These are phyloP conservation scores for Rhynchophorus ferrugineus DNA, from an alignment of 1,140 invertebrate genomes.

Conservation along the genomic window DNA sequence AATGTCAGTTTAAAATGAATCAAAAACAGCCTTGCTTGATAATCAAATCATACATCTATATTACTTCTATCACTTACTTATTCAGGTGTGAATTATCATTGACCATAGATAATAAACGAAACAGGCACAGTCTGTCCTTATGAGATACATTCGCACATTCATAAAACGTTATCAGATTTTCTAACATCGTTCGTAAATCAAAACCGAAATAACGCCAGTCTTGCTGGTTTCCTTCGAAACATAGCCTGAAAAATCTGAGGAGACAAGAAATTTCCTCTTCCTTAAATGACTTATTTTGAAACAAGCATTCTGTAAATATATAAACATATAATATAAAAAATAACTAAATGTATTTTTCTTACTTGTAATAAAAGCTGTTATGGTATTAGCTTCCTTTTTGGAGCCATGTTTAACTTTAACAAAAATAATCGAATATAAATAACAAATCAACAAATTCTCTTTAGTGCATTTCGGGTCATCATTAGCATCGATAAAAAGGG, in stretches of 20 bases:
- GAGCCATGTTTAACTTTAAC: slow-evolving; percentile 39
- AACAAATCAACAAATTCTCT: slow-evolving; percentile 48
- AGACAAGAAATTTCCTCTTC: slow-evolving; percentile 29
- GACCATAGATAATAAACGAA: slow-evolving; percentile 43
- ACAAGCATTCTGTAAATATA: slow-evolving; percentile 13
- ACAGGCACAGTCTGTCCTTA: slow-evolving; percentile 39
- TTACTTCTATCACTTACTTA: slow-evolving; percentile 38
- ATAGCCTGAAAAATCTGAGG: slow-evolving; percentile 39
- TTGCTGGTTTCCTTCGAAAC: slow-evolving; percentile 40
- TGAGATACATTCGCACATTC: slow-evolving; percentile 36
- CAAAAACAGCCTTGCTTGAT: too few species aligned
- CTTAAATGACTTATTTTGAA: slow-evolving; percentile 13
- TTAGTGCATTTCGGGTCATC: slow-evolving; percentile 44
- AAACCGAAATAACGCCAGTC: slow-evolving; percentile 20
- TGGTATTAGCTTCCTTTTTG: slow-evolving; percentile 35
- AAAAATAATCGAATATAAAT: slow-evolving; percentile 45
- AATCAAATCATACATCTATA: too few species aligned
- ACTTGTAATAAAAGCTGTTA: slow-evolving; percentile 45
- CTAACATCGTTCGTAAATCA: slow-evolving; percentile 33
- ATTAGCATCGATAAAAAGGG: too few species aligned
- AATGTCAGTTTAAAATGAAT: too few species aligned
- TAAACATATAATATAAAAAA: slow-evolving; percentile 1
- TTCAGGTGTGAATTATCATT: slow-evolving; percentile 40
- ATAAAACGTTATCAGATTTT: slow-evolving; percentile 42
- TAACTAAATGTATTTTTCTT: slow-evolving; percentile 27